These are phyloP conservation scores for Catocala nupta DNA, from an alignment of 2,888 invertebrate genomes.

Conservation along the genomic window DNA sequence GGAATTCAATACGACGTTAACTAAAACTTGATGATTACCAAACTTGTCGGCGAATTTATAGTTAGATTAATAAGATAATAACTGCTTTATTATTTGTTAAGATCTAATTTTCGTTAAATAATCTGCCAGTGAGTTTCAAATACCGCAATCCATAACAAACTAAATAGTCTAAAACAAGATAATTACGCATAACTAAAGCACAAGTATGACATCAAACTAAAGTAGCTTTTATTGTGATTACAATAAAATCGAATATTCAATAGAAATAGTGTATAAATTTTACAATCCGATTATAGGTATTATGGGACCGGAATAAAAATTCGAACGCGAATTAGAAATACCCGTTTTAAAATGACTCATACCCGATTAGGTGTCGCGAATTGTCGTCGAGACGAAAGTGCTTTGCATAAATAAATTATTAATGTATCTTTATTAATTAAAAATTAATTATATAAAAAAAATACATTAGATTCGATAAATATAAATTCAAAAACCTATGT, in stretches of 20 bases:
- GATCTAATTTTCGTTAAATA: slow-evolving; percentile 29
- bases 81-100: neutral
- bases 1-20: too few species aligned
- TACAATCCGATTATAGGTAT: slow-evolving; percentile 56
- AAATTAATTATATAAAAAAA: too few species aligned
- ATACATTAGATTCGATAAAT: too few species aligned
- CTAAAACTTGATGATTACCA: too few species aligned
- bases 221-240: slow-evolving; percentile 25
- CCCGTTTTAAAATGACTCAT: slow-evolving; percentile 28
- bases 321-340: slow-evolving; percentile 59
- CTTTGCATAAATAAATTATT: neutral
- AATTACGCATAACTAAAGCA: neutral
- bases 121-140: slow-evolving; percentile 13
- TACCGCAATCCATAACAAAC: too few species aligned
- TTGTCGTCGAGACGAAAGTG: slow-evolving; percentile 1
- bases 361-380: slow-evolving; percentile 36
- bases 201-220: slow-evolving; percentile 17
- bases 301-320: slow-evolving; percentile 53
- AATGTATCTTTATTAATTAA: too few species aligned
- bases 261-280: slow-evolving; percentile 33
- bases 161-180: too few species aligned
- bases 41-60: too few species aligned
- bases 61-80: too few species aligned
- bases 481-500: too few species aligned
- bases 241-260: slow-evolving; percentile 27